Evolutionary conservation across 2,797 vertebrate species (phyloP), one percentile per base, ranked within the genome.

Genomic region (Catostomus latipinnis): DNA sequence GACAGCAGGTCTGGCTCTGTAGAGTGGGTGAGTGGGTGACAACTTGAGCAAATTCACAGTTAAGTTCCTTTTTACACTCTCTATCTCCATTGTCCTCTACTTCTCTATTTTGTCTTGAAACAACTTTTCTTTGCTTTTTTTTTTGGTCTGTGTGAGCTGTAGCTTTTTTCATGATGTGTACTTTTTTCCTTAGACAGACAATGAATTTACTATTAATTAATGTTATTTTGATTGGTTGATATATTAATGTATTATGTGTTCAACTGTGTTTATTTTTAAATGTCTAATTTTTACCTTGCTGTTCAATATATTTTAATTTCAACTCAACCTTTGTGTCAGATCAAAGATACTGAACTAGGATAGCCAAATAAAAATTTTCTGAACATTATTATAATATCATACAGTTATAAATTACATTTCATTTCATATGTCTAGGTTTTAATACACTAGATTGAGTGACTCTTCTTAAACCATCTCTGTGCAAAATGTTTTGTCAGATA

Each of bases 1-100:
- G 70, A 61, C 58, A 73, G 70, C 60, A 65, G 60, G 60, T 56
- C 70, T 65, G 45, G 49, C 54, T 45, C 22, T 46, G 45, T 67
- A 54, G 7, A 16, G 45, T 58, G 62, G 52, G 62, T 57, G 78
- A 66, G 69, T 45, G 12, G 49, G 34, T 49, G 52, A 58, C 56
- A 67, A 68, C 56, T 50, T 69, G 57, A 65, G 50, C 54, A 11
- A 4, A 14, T 71, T 45, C 50, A 57, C 50, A 77, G 54, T 16
- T 18, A 50, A 46, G 50, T 48, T 18, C 50, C 5, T 62, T 67
- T 79, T 52, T 57, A 6, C 48, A 45, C 8, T 10, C 12, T 10
- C 12, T 13, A 7, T 70, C 61, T 81, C 56, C 34, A 6, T 8
- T 49, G 10, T 16, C 6, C 9, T 18, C 5, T 53, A 11, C 22